Conservation (phyloP, 2,888 invertebrate species). For the Diarsia dahlii region DNA sequence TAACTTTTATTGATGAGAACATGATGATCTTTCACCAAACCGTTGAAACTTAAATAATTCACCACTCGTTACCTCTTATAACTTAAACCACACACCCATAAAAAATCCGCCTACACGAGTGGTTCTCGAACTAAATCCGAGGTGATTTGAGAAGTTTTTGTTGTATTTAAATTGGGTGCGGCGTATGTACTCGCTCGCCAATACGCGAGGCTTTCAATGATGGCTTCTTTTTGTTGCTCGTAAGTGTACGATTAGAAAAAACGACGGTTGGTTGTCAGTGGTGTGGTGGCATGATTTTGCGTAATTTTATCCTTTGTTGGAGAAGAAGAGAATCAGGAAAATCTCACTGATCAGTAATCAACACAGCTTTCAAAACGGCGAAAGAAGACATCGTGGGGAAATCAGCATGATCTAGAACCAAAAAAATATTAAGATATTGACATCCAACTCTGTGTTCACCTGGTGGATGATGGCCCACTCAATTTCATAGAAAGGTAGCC, state of each 20-base stretch:
- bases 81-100: slow-evolving; percentile 68
- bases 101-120: slow-evolving; percentile 88
- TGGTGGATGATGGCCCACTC: neutral
- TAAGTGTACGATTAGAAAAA: slow-evolving; percentile 25
- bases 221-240: slow-evolving; percentile 28
- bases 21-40: too few relatives aligned
- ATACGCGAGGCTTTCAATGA: slow-evolving; percentile 53
- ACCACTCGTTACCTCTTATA: slow-evolving; percentile 48
- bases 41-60: too few relatives aligned
- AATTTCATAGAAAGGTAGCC: neutral
- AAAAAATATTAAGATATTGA: neutral
- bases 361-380: neutral
- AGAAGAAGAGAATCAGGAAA: neutral
- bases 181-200: slow-evolving; percentile 74
- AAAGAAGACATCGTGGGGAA: neutral
- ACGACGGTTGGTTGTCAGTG: slow-evolving; percentile 1
- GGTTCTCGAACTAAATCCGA: slow-evolving; percentile 85
- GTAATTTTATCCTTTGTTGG: slow-evolving; percentile 9
- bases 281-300: neutral
- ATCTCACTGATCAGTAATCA: neutral
- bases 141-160: slow-evolving; percentile 88
- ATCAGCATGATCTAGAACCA: neutral
- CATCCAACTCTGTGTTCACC: neutral
- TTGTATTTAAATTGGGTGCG: slow-evolving; percentile 87
- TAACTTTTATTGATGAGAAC: neutral